These are phyloP conservation scores for Drosophila sulfurigaster DNA, from an alignment of 1,140 invertebrate species.

Conservation along the genomic window DNA sequence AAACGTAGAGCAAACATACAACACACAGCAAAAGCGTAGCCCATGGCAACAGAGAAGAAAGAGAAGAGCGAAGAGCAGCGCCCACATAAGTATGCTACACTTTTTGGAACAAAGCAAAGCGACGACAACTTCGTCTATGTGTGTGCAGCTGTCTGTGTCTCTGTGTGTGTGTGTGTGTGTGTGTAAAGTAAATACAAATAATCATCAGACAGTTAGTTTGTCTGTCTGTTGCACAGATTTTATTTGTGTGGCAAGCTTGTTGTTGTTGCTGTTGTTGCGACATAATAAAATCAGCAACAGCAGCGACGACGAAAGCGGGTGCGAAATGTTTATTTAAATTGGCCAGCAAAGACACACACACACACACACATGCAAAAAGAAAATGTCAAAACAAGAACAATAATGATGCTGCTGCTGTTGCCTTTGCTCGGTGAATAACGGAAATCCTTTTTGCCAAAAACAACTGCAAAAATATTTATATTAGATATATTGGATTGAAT, in stretches of 20 bases:
- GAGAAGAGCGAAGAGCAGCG: not conserved
- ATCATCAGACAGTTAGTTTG: constrained; percentile 79
- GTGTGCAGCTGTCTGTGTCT: constrained; percentile 22
- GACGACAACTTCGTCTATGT: not conserved
- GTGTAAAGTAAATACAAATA: constrained; percentile 74
- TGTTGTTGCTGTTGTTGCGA: constrained; percentile 48
- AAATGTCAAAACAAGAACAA: constrained; percentile 65
- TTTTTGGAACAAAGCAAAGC: constrained; percentile 63
- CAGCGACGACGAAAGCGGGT: constrained; percentile 57
- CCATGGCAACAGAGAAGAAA: not conserved
- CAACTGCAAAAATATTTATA: constrained; percentile 83
- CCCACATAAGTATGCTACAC: constrained; percentile 49
- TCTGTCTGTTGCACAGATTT: constrained; percentile 73
- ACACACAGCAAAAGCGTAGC: not conserved
- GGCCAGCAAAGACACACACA: constrained; percentile 64
- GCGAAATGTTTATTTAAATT: constrained; percentile 83
- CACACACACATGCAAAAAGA: constrained; percentile 52
- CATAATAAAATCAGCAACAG: constrained; percentile 75
- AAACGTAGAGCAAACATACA: constrained; percentile 44
- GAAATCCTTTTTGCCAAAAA: constrained; percentile 77
- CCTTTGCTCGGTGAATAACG: constrained; percentile 50
- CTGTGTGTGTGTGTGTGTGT: constrained; percentile 29
- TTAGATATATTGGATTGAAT: constrained; percentile 75
- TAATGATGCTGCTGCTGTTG: constrained; percentile 19
- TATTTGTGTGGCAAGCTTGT: constrained; percentile 53